Evolutionary conservation across 2,797 vertebrate species (phyloP).

Genomic region (Tokudaia tokunoshimensis): DNA sequence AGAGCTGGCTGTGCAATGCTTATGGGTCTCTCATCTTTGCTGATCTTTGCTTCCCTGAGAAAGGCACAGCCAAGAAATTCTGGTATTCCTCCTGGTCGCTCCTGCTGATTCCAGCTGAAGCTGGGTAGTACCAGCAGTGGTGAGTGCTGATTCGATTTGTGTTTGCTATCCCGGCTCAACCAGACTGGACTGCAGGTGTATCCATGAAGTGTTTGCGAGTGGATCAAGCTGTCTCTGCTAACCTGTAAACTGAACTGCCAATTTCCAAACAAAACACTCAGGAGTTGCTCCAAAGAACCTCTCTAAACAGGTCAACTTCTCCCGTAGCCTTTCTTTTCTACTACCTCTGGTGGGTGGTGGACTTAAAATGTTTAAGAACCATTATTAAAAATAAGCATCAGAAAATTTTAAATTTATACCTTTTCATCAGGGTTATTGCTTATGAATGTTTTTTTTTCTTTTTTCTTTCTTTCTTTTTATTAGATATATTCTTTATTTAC

Average conservation of each 20-base stretch:
- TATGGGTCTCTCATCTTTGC: neutral
- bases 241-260: neutral
- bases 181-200: neutral
- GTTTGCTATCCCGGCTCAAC: neutral
- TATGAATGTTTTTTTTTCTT: no score
- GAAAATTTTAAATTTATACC: no score
- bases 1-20: neutral
- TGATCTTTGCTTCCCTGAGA: neutral
- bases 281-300: neutral
- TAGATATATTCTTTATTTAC: no score
- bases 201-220: neutral
- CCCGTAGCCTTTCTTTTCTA: neutral
- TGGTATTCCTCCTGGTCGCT: neutral
- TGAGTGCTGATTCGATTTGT: neutral
- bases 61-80: neutral
- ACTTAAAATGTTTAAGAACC: neutral
- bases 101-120: neutral
- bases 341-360: neutral
- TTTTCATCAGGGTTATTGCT: constrained; percentile 2
- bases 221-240: neutral
- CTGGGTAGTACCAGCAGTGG: neutral
- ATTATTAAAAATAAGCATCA: neutral
- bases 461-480: no score
- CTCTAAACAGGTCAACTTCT: neutral
- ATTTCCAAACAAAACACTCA: neutral